Base-by-base conservation (phyloP, 2,888 invertebrate genomes). In the Ophion ventricosus region DNA sequence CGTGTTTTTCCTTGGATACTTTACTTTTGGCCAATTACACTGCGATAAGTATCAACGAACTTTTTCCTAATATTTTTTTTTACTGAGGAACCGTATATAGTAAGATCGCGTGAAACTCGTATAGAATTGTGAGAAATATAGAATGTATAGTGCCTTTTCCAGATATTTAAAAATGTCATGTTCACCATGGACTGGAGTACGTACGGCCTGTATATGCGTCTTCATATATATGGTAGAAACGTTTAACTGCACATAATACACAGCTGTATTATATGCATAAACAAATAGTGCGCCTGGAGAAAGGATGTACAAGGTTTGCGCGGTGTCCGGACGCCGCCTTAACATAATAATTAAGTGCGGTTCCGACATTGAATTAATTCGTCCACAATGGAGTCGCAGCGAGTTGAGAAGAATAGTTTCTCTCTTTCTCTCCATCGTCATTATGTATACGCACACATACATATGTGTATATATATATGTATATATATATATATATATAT, bases 351-450 rank as follows among this genome's bases (percentile, higher is more conserved):
- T 90, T 88, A 88, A 89, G 88, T 88, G 82, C 75, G 73, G 86
- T 86, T 85, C 85, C 82, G 82, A 86, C 82, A 84, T 88, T 87
- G 89, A 90, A 91, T 90, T 90, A 91, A 90, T 90, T 89, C 87
- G 87, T 88, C 79, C 85, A 85, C 87, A 87, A 88, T 87, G 87
- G 86, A 80, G 87, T 85, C 82, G 81, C 75, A 80, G 56, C 66
- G 40, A 72, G 78, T 43, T 63, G 69, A 61, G 74, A 67, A 76
- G 63, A 40, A 57, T 64, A 79, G 70, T 64, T 74, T 84, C 73
- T 63, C 78, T 79, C 69, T 79, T 54, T 70, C 35, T 23, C 59
- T 69, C 43, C 63, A 29, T 70, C 49, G 49, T 61, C 56, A 2
- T 61, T 35, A 35, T 35, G n/a, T 29, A 14, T 69, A 61, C 59